These are phyloP conservation scores for Ptychodera flava DNA, from an alignment of 35 echinoderm and acorn worm genomes.

Conservation along the genomic window DNA sequence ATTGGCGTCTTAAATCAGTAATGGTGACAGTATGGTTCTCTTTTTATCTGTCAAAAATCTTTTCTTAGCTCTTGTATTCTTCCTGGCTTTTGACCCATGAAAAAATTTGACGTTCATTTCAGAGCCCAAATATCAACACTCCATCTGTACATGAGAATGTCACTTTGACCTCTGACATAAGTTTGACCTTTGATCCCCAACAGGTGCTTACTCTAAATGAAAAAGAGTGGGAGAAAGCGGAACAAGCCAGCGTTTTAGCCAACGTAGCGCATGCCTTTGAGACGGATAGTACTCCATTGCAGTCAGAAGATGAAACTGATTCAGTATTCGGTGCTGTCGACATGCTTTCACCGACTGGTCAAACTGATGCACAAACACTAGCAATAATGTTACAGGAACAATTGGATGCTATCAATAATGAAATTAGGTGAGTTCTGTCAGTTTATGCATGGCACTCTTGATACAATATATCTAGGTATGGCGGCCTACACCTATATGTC, in stretches of 20 bases:
- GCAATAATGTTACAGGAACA: conserved; percentile 94
- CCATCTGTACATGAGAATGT: too few species aligned
- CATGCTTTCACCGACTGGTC: conserved; percentile 84
- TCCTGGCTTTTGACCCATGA: too few species aligned
- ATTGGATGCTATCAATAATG: conserved; percentile 99
- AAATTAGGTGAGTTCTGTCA: conserved; percentile 69
- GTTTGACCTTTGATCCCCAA: too few species aligned
- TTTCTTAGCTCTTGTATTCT: too few species aligned
- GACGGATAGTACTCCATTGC: conserved; percentile 48
- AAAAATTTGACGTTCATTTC: too few species aligned
- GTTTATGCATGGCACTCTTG: not conserved
- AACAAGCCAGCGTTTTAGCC: conserved; percentile 90
- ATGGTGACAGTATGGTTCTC: too few species aligned
- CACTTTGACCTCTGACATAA: too few species aligned
- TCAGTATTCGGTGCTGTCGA: conserved; percentile 88
- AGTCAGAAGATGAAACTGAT: conserved; percentile 66
- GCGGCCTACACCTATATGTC: not conserved
- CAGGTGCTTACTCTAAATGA: conserved; percentile 97
- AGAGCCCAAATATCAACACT: too few species aligned
- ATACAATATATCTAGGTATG: not conserved
- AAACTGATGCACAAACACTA: conserved; percentile 91
- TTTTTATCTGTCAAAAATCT: too few species aligned
- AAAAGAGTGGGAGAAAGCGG: conserved; percentile 98
- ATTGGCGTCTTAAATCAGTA: too few species aligned
- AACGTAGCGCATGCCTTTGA: conserved; percentile 99